Base-by-base conservation (phyloP, 2,113 vertebrate genomes). In the Callospermophilus lateralis region DNA sequence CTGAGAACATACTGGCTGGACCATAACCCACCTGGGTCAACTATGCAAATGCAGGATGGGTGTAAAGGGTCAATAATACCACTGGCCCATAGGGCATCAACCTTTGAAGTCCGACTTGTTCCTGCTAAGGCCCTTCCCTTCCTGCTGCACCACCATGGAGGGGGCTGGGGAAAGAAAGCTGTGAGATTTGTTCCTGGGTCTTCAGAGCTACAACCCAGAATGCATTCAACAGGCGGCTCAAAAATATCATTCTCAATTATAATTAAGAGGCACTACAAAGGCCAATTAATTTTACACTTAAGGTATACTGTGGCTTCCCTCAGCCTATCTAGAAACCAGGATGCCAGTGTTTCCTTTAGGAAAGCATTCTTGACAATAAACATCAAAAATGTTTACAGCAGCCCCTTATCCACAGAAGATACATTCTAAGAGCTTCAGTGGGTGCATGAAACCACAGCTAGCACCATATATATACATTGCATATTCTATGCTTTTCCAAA, bases 351-450 rank as follows among this genome's bases (percentile, higher is more conserved):
- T 51, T 42, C 20, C 73, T 79, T 76, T 74, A 77, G 45, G 34
- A 76, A 97, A 89, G 80, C 39, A 90, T 86, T 83, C n/a, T 45
- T 92, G n/a, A 61, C 72, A 79, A 58, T 42, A 92, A 93, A 80
- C 20, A 84, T 89, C 13, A 74, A 81, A 94, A 68, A 84, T 53
- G 11, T 58, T 83, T 61, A 65, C 12, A 61, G 37, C 72, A 53
- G n/a, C 55, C 65, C 30, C 13, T 81, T 72, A 65, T 20, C 37
- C 45, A 51, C 8, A n/a, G 22, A 20, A 17, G 30, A 67, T 24
- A 70, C 20, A 32, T 39, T 58, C 72, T 45, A 93, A 93, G 28
- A 68, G 0, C 26, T 3, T 53, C 30, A 67, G 19, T 51, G 34
- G 34, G 30, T 51, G 7, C 72, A 42, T 51, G 34, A 84, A 92